Evolutionary conservation across 2,888 invertebrate genomes (phyloP).

Genomic region (Trachelus stipa): DNA sequence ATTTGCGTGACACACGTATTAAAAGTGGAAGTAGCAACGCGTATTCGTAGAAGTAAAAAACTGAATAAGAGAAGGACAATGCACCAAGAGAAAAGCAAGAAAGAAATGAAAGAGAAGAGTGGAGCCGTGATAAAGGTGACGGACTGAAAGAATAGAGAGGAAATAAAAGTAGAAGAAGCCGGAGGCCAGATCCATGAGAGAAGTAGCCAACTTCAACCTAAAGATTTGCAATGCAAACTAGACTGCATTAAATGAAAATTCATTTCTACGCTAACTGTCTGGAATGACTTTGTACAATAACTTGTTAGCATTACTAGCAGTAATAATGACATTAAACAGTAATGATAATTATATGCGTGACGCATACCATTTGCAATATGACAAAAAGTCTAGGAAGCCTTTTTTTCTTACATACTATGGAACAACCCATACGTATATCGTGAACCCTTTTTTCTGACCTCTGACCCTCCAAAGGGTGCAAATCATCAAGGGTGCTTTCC

Average conservation of each 20-base stretch:
- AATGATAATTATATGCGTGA: background rate
- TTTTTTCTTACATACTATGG: background rate
- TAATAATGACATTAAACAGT: slow-evolving; percentile 31
- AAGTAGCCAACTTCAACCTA: slow-evolving; percentile 19
- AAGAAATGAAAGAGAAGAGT: slow-evolving; percentile 27
- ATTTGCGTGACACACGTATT: slow-evolving; percentile 20
- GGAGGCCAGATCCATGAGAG: slow-evolving; percentile 17
- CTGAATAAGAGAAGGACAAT: slow-evolving; percentile 24
- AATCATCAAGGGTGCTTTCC: background rate
- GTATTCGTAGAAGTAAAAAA: slow-evolving; percentile 27
- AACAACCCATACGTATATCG: background rate
- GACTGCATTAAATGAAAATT: slow-evolving; percentile 64
- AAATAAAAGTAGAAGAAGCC: background rate
- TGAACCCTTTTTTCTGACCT: background rate
- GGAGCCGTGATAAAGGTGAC: background rate
- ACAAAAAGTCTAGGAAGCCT: background rate
- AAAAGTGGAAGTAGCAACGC: slow-evolving; percentile 6
- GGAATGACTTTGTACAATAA: slow-evolving; percentile 27
- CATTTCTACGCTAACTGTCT: slow-evolving; percentile 62
- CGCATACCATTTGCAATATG: background rate
- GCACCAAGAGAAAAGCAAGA: slow-evolving; percentile 31
- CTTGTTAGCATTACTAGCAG: slow-evolving; percentile 43
- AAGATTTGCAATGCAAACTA: slow-evolving; percentile 64
- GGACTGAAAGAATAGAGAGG: background rate
- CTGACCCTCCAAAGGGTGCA: background rate